Percentiles rank a stretch among this genome's conserved stretches.
Evolutionary conservation across 1,140 invertebrate genomes (phyloP).

Genomic region (Listronotus bonariensis): DNA sequence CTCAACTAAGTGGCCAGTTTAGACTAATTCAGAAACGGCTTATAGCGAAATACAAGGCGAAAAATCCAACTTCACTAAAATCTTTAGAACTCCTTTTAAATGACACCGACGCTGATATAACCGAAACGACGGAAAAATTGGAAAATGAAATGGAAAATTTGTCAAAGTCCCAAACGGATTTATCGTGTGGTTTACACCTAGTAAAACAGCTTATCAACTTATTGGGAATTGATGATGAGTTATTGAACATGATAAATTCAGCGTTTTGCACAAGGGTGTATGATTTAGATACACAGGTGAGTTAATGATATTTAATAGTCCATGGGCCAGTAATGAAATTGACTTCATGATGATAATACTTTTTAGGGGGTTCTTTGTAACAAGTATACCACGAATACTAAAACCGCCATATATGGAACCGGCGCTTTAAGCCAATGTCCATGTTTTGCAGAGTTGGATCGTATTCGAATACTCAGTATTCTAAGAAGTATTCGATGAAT

Average conservation of each 20-base stretch:
- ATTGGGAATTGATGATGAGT: slow-evolving; percentile 46
- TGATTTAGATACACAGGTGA: slow-evolving; percentile 53
- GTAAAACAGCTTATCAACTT: slow-evolving; percentile 49
- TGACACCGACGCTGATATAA: slow-evolving; percentile 70
- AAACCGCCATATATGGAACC: no score
- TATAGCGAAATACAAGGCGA: slow-evolving; percentile 75
- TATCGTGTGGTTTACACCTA: slow-evolving; percentile 48
- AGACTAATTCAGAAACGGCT: slow-evolving; percentile 73
- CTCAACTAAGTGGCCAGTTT: slow-evolving; percentile 69
- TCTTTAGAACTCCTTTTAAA: slow-evolving; percentile 73
- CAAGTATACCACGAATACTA: no score
- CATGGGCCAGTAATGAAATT: no score
- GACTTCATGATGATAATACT: no score
- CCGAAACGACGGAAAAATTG: slow-evolving; percentile 58
- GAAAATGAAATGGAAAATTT: slow-evolving; percentile 54
- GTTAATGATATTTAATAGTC: slow-evolving; percentile 4
- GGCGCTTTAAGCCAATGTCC: no score
- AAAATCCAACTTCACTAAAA: slow-evolving; percentile 72
- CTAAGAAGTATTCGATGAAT: no score
- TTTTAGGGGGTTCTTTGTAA: no score
- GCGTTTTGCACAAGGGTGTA: slow-evolving; percentile 46
- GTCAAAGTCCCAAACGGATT: slow-evolving; percentile 42
- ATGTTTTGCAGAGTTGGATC: no score
- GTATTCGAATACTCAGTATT: no score
- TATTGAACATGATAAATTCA: slow-evolving; percentile 42